Evolutionary conservation across 2,888 invertebrate genomes (phyloP).

Genomic region (Ectobius pallidus): DNA sequence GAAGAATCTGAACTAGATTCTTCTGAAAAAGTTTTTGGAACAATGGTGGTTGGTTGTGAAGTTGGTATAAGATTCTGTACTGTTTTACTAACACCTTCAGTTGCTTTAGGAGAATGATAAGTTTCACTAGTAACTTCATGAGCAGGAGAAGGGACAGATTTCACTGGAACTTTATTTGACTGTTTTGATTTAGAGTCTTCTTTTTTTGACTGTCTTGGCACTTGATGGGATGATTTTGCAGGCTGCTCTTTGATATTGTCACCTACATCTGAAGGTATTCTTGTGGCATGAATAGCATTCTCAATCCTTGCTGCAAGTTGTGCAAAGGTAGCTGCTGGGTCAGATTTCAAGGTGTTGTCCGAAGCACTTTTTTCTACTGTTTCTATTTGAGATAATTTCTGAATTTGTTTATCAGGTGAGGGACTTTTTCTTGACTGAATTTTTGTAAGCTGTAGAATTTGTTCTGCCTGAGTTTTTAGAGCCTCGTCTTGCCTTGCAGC

Average conservation of each 20-base stretch:
- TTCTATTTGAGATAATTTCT: not conserved
- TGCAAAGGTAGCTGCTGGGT: not conserved
- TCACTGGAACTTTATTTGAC: too few relatives aligned
- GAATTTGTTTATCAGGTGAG: too few relatives aligned
- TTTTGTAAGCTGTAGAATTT: slow-evolving; percentile 44
- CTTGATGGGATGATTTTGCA: too few relatives aligned
- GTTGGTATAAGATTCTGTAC: too few relatives aligned
- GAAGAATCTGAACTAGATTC: not conserved
- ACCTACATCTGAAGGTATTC: not conserved
- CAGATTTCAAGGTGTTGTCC: not conserved
- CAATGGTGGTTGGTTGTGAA: too few relatives aligned
- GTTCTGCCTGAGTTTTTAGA: slow-evolving; percentile 49
- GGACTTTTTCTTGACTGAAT: too few relatives aligned
- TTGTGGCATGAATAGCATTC: slow-evolving; percentile 6
- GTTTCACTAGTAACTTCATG: too few relatives aligned
- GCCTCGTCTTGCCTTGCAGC: slow-evolving; percentile 48
- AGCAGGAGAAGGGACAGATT: too few relatives aligned
- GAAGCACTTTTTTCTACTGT: not conserved
- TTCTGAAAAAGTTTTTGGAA: not conserved
- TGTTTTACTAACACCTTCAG: too few relatives aligned
- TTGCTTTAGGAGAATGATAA: too few relatives aligned
- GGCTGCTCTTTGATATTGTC: not conserved
- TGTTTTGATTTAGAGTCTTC: too few relatives aligned
- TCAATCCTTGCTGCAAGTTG: slow-evolving; percentile 13
- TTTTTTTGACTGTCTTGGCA: too few relatives aligned